Evolutionary conservation across 2,888 invertebrate genomes (phyloP), one percentile per base, ranked within the genome.

Genomic region (Noctua pronuba): DNA sequence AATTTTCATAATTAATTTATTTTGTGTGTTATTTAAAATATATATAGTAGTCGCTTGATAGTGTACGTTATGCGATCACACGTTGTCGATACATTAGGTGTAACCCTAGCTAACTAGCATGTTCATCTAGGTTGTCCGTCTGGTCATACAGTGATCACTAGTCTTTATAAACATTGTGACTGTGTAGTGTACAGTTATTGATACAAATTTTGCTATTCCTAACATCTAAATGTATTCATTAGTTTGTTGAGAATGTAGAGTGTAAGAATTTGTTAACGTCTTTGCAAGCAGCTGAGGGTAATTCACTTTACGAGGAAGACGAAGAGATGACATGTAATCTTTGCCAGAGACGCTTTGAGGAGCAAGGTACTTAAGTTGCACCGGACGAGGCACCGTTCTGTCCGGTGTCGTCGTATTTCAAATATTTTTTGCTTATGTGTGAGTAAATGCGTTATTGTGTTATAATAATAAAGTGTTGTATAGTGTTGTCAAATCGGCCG

Each of bases 281-380:
- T 97, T 97, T 97, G 97, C 97, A 97, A 97, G 97, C 97, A 97
- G 97, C 97, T 97, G 97, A 97, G 94, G 97, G 97, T 96, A 95
- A 95, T 93, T 97, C 97, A 94, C 97, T 97, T 96, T 97, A 97
- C 95, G 96, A 97, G 95, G 97, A 97, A 96, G 97, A 97, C 94
- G 97, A 97, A 97, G 97, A 97, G 96, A 97, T 97, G 96, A 97
- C 97, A 97, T 98, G 98, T 96, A 98, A 97, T 95, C 97, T 98
- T 97, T 98, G 98, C 97, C 98, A 98, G 97, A 97, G 98, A 97
- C 97, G 98, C 95, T 98, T 98, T 97, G 98, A 98, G 96, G 97
- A 97, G 97, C 97, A 98, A 98, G 98, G 98, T 98, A 98, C 97
- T 96, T 94, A 92, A 94, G 94, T 92, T 91, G 92, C 94, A 92